phyloP scores from a whole-genome alignment of 1,140 invertebrate genomes.

The Onthophagus taurus region DNA sequence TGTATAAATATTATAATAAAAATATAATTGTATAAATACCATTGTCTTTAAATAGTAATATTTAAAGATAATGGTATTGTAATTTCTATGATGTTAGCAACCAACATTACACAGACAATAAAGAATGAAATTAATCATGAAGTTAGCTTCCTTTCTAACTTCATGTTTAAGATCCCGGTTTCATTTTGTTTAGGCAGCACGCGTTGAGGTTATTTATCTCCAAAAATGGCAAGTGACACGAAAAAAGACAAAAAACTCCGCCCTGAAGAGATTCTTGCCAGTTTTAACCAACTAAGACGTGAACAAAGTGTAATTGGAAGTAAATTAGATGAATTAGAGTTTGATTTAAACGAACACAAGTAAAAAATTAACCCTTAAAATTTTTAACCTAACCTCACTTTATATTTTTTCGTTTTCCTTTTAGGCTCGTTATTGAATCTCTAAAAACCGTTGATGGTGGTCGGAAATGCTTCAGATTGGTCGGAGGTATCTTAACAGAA shows the following conservation, averaged over 20 bases:
- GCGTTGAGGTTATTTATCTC: too few relatives aligned
- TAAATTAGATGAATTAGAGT: slow-evolving; percentile 85
- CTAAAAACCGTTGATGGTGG: slow-evolving; percentile 75
- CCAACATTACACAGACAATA: too few relatives aligned
- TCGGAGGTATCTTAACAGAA: slow-evolving; percentile 90
- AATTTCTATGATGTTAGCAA: too few relatives aligned
- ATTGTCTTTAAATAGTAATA: too few relatives aligned
- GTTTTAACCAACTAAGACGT: slow-evolving; percentile 75
- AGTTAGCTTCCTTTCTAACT: too few relatives aligned
- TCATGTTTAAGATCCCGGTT: too few relatives aligned
- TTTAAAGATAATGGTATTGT: too few relatives aligned
- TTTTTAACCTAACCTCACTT: not conserved
- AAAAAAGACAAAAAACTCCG: slow-evolving; percentile 42
- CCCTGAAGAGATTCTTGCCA: slow-evolving; percentile 73
- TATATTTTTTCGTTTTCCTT: slow-evolving; percentile 29
- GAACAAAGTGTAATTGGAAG: slow-evolving; percentile 77
- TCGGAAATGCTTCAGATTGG: slow-evolving; percentile 87
- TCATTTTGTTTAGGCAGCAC: too few relatives aligned
- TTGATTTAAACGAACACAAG: slow-evolving; percentile 93
- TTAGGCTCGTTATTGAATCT: slow-evolving; percentile 89
- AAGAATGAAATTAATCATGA: too few relatives aligned
- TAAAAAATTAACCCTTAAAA: slow-evolving; percentile 41
- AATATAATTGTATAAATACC: too few relatives aligned
- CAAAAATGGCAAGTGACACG: slow-evolving; percentile 38
- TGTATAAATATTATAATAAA: too few relatives aligned